Evolutionary conservation across 2,888 invertebrate genomes (phyloP).

Genomic region (Calliphora vomitoria): DNA sequence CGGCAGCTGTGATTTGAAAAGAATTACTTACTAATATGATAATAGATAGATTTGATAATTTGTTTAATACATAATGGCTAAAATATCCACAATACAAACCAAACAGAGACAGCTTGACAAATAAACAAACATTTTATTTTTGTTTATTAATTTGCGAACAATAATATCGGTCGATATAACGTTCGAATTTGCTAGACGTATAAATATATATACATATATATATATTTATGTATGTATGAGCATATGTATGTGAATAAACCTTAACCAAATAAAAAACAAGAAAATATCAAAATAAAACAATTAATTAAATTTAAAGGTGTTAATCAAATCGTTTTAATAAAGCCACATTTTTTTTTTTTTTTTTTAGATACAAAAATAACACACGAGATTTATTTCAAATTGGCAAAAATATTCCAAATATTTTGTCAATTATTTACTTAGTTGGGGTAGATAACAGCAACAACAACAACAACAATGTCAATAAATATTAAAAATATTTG

Average conservation of each 20-base stretch:
- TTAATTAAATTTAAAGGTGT: constrained; percentile 20
- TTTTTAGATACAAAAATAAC: neutral
- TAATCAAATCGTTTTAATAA: constrained; percentile 9
- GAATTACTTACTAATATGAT: neutral
- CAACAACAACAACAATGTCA: neutral
- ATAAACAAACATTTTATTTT: constrained; percentile 8
- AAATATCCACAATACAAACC: neutral
- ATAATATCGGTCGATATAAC: neutral
- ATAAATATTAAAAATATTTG: constrained; percentile 36
- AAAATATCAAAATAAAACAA: constrained; percentile 7
- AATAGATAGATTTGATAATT: neutral
- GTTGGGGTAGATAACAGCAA: neutral
- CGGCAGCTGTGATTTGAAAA: constrained; percentile 12
- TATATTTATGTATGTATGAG: neutral
- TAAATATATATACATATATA: neutral
- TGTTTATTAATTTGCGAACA: constrained; percentile 20
- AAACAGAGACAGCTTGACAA: neutral
- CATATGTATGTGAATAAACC: neutral
- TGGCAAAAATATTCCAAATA: constrained; percentile 18
- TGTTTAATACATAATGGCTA: neutral
- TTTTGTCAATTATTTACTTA: constrained; percentile 22
- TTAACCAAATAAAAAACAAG: neutral
- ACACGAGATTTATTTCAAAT: neutral
- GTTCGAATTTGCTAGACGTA: constrained; percentile 27
- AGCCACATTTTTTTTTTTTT: neutral